Conservation (phyloP, 2,888 invertebrate genomes). For the Parasteatoda lunata region DNA sequence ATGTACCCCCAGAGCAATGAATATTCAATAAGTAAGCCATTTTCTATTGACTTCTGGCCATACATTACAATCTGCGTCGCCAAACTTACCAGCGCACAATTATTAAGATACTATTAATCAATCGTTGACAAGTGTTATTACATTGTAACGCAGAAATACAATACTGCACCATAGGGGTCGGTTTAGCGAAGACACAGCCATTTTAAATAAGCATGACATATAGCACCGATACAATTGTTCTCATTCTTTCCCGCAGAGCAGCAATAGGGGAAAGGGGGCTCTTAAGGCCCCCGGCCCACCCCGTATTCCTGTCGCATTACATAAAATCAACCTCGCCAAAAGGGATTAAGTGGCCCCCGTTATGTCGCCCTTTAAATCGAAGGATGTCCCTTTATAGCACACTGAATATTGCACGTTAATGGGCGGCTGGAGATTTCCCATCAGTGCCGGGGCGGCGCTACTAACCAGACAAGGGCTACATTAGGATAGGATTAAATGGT, state of each 20-base stretch:
- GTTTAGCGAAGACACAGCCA: not conserved
- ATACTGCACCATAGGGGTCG: not conserved
- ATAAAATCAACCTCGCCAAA: constrained; percentile 9
- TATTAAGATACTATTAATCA: constrained; percentile 5
- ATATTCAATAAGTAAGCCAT: not conserved
- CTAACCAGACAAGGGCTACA: constrained; percentile 24
- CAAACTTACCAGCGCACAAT: not conserved
- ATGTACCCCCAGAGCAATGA: not conserved
- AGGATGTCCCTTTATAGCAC: constrained; percentile 46
- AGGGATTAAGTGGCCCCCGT: constrained; percentile 45
- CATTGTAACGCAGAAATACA: not conserved
- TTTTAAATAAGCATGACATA: constrained; percentile 64
- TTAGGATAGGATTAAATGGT: constrained; percentile 48
- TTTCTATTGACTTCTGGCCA: not conserved
- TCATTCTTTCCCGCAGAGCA: constrained; percentile 3
- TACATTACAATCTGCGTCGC: not conserved
- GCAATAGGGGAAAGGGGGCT: not conserved
- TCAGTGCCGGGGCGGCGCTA: not conserved
- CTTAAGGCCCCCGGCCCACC: not conserved
- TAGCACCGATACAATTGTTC: not conserved
- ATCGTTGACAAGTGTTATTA: not conserved
- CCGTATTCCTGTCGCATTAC: constrained; percentile 1
- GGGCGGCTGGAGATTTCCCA: constrained; percentile 15
- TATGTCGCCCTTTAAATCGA: constrained; percentile 43
- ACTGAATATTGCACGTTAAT: constrained; percentile 62